Evolutionary conservation across 2,113 vertebrate species (phyloP), one percentile per base, ranked within the genome.

Genomic region (Oreochromis aureus): DNA sequence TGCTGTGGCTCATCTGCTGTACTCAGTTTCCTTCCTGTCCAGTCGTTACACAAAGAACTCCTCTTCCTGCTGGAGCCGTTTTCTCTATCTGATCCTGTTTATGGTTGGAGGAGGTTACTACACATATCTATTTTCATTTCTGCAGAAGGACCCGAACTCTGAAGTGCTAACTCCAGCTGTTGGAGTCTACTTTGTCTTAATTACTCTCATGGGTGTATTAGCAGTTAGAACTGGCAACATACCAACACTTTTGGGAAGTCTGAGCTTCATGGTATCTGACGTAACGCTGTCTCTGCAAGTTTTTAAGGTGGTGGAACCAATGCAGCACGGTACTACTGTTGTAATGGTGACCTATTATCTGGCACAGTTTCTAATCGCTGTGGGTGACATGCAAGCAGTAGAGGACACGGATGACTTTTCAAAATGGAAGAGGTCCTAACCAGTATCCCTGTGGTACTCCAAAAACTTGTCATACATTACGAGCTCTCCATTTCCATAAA

Each of bases 321-420:
- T 91, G 0, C 53, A 92, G 51, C 44, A 95, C 1, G 88, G 95
- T 1, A 87, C 81, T 5, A 5, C 76, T 6, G 3, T 96, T 34
- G 89, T 96, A 87, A 98, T 98, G 97, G 83, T 78, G 24, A 97
- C 97, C 2, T 98, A 98, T 88, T 98, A 98, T 41, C 54, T 95
- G 0, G 97, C 97, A 1, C 98, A 98, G 95, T 19, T 96, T 18
- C 92, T 98, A 9, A 96, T 98, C 0, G 86, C 96, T 0, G 81
- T 96, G 24, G 96, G 97, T 3, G 97, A 97, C 16, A 27, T 97
- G 13, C 94, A 82, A 15, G 92, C 94, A 11, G 79, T 10, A 10
- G 89, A 85, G 32, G 80, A 69, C 30, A 82, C 87, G 1, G 91
- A 96, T 0, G 93, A 95, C 46, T 86, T 95, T 86, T 81, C 80